Conservation (phyloP, 2,888 invertebrate species). For the Drosophila buzzatii region DNA sequence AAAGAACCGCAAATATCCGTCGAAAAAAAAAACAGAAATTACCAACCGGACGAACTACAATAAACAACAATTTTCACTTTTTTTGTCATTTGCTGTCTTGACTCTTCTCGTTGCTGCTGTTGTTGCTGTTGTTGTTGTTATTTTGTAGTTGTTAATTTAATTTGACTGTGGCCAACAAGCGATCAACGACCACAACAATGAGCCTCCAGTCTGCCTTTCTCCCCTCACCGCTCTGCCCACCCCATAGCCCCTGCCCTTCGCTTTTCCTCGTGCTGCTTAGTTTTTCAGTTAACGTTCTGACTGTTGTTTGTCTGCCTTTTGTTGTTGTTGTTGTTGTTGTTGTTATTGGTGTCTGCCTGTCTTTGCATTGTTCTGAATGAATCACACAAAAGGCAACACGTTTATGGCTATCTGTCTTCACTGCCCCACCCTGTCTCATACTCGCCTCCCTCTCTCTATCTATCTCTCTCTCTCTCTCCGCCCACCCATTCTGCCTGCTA, state of each 20-base stretch:
- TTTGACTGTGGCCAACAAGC: constrained; percentile 67
- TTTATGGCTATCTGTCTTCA: constrained; percentile 44
- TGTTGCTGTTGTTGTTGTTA: constrained; percentile 7
- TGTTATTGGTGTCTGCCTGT: constrained; percentile 20
- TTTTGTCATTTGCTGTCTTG: constrained; percentile 57
- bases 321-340: constrained; percentile 15
- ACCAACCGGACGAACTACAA: constrained; percentile 68
- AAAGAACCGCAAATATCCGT: constrained; percentile 74
- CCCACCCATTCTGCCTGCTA: not conserved
- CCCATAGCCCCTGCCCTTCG: not conserved
- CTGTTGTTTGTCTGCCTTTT: constrained; percentile 21
- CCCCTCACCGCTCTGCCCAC: not conserved
- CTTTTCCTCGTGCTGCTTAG: constrained; percentile 30
- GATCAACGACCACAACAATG: constrained; percentile 70
- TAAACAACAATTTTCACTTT: constrained; percentile 75
- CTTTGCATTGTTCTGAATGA: constrained; percentile 61
- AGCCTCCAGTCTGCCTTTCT: constrained; percentile 17
- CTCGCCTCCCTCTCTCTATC: not conserved
- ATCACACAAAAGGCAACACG: constrained; percentile 62
- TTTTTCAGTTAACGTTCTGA: constrained; percentile 47
- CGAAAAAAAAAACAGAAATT: constrained; percentile 15
- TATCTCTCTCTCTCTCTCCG: not conserved
- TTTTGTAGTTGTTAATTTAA: constrained; percentile 67
- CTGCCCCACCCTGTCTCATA: not conserved
- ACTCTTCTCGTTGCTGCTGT: constrained; percentile 12